phyloP scores from a whole-genome alignment of 1,140 invertebrate genomes.

The Branchinecta lindahli region DNA sequence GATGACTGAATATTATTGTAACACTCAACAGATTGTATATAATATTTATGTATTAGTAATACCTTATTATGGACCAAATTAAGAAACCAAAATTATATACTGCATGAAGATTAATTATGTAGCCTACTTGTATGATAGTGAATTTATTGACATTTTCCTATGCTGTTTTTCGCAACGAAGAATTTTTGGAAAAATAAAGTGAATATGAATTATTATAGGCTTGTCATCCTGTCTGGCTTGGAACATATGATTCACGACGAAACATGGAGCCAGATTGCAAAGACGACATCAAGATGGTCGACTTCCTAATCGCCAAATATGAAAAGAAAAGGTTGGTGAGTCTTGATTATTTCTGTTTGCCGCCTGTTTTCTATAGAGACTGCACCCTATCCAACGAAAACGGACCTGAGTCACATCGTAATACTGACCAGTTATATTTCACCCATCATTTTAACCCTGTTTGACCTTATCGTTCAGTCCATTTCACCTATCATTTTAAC shows the following conservation, averaged over 20 bases:
- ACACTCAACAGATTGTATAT: no score
- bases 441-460: not conserved
- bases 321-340: conserved; percentile 56
- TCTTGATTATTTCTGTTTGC: not conserved
- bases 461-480: not conserved
- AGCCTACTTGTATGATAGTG: no score
- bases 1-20: no score
- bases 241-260: conserved; percentile 46
- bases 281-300: conserved; percentile 75
- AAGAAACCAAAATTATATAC: no score
- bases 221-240: conserved; percentile 77
- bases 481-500: no score
- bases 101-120: no score
- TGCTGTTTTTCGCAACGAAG: no score
- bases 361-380: conserved; percentile 10
- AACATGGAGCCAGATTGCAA: conserved; percentile 38
- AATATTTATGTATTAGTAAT: no score
- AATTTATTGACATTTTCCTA: no score
- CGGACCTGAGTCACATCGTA: no score
- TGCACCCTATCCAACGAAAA: not conserved
- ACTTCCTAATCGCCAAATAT: conserved; percentile 85
- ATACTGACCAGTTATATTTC: conserved; percentile 6
- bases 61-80: no score
- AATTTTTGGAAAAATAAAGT: no score
- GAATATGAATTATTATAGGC: conserved; percentile 40